phyloP scores from a whole-genome alignment of 2,797 vertebrate genomes.

The Gephyroberyx darwinii region DNA sequence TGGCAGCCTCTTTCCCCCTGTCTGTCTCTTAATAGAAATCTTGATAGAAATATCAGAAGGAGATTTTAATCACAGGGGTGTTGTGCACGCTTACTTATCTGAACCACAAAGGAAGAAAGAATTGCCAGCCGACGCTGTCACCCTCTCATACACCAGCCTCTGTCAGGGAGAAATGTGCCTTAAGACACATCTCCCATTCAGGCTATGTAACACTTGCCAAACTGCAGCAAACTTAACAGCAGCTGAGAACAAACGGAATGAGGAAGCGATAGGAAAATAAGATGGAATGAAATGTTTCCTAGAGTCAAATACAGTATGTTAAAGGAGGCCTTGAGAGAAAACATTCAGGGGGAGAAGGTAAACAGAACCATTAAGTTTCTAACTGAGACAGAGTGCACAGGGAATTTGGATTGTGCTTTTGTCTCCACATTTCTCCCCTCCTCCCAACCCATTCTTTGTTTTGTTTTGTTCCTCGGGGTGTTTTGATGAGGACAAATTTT shows the following conservation, averaged over 20 bases:
- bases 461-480: constrained; percentile 60
- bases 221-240: constrained; percentile 93
- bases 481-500: constrained; percentile 67
- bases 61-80: constrained; percentile 97
- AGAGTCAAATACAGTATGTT: constrained; percentile 87
- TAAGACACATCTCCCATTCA: constrained; percentile 93
- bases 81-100: constrained; percentile 91
- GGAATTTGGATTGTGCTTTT: constrained; percentile 66
- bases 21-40: constrained; percentile 91
- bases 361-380: constrained; percentile 79
- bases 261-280: constrained; percentile 87
- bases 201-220: constrained; percentile 88
- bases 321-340: constrained; percentile 84
- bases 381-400: constrained; percentile 66
- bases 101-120: constrained; percentile 90
- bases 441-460: constrained; percentile 58
- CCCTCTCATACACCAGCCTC: constrained; percentile 87
- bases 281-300: constrained; percentile 89
- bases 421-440: constrained; percentile 29
- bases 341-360: constrained; percentile 77
- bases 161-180: constrained; percentile 93
- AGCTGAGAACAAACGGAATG: constrained; percentile 93
- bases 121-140: constrained; percentile 92
- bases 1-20: constrained; percentile 84
- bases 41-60: constrained; percentile 96